Conservation (phyloP, 2,888 invertebrate species). For the Dicyrtomina minuta region DNA sequence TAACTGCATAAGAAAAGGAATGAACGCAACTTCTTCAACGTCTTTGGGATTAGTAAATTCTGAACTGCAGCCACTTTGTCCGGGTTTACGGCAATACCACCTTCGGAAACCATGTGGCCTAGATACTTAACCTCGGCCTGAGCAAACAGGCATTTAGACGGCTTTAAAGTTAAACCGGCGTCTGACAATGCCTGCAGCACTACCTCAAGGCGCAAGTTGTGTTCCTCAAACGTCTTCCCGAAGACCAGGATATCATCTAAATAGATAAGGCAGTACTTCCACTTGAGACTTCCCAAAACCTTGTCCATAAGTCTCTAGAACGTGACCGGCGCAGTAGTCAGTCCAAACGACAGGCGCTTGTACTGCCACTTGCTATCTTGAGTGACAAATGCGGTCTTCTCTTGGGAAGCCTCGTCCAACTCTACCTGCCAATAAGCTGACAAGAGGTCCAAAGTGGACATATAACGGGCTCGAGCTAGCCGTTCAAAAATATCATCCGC, state of each 20-base stretch:
- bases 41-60: conserved; percentile 32
- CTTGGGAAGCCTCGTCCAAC: too few species aligned
- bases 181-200: conserved; percentile 21
- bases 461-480: too few species aligned
- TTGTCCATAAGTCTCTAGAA: conserved; percentile 23
- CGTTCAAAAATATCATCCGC: too few species aligned
- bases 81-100: conserved; percentile 32
- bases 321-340: conserved; percentile 20
- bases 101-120: conserved; percentile 33
- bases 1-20: conserved; percentile 41
- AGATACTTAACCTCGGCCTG: conserved; percentile 23
- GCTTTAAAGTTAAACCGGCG: conserved; percentile 34
- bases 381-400: too few species aligned
- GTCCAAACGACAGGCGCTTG: conserved; percentile 13
- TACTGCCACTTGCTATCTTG: too few species aligned
- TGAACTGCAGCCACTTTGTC: conserved; percentile 29
- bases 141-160: conserved; percentile 37
- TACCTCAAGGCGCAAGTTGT: conserved; percentile 10
- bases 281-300: conserved; percentile 7
- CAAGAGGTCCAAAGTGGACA: too few species aligned
- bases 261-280: conserved; percentile 42
- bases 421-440: too few species aligned
- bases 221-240: conserved; percentile 34
- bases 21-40: conserved; percentile 28
- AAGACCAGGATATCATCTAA: conserved; percentile 53